Evolutionary conservation across 2,888 invertebrate genomes (phyloP), one percentile per base, ranked within the genome.

Genomic region (Mayetiola destructor): DNA sequence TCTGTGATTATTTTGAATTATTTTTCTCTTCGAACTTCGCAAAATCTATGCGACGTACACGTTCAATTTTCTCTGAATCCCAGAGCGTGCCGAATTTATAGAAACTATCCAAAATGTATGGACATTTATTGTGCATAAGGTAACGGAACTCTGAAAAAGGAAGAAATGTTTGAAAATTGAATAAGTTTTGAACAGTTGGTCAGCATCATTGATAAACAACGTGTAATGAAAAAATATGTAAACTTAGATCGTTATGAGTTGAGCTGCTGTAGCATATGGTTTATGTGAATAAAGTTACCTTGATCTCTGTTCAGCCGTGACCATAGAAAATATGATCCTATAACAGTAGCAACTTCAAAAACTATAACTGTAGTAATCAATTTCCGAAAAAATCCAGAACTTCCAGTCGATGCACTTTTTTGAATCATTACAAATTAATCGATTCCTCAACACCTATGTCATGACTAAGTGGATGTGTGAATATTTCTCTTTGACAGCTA

Each of bases 21-120:
- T 23, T 29, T 16, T 40, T 39, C n/a, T 3, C n/a, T 21, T n/a
- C 39, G 32, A 53, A 53, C 12, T 77, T 69, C 61, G 71, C 71
- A 57, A 76, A 67, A 69, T 83, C 82, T 55, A 73, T 62, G 61
- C 78, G 71, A 61, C 85, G 72, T 27, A 72, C 61, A 3, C 64
- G 65, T 57, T 10, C 32, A 5, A 48, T 8, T 9, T 60, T 68
- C 56, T 77, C 72, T 0, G 67, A 65, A 57, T 79, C 77, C 10
- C 84, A 62, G 40, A 72, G 67, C 72, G 87, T 86, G 57, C 85
- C 85, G 29, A 84, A 64, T 63, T 72, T 71, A 68, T 88, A 88
- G 69, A 82, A 88, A 55, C 77, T 74, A 62, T 86, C 80, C 60
- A 88, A 72, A 32, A 81, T 66, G 65, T 71, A 75, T 56, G 84